Percentiles rank a stretch among this genome's conserved stretches.
Conservation (phyloP, 1,140 invertebrate genomes). For the Drosophila virilis region DNA sequence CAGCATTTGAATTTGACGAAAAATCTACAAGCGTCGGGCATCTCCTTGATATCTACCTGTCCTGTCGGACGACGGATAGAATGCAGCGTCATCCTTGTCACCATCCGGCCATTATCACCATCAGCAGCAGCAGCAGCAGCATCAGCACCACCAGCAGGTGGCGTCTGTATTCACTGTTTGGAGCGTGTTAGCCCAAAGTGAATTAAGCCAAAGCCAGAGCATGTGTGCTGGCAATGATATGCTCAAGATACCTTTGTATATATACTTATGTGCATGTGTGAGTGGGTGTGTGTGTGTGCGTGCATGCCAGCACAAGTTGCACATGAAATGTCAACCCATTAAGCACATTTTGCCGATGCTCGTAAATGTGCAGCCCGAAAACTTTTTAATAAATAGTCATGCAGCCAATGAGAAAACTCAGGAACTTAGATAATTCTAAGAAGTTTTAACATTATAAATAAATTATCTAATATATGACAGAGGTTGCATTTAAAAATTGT, state of each 20-base stretch:
- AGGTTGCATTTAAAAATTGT: too few relatives aligned
- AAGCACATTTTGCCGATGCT: slow-evolving; percentile 53
- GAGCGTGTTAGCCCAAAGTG: slow-evolving; percentile 25
- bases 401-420: slow-evolving; percentile 8
- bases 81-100: slow-evolving; percentile 38
- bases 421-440: too few relatives aligned
- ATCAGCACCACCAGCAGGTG: not conserved
- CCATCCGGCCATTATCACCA: slow-evolving; percentile 42
- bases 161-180: slow-evolving; percentile 1
- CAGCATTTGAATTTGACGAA: slow-evolving; percentile 64
- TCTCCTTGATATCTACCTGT: slow-evolving; percentile 4
- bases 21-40: slow-evolving; percentile 28
- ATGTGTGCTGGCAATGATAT: slow-evolving; percentile 34
- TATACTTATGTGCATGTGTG: slow-evolving; percentile 4
- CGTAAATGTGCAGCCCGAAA: not conserved
- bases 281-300: not conserved
- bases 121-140: slow-evolving; percentile 2
- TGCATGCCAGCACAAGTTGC: slow-evolving; percentile 37
- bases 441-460: too few relatives aligned
- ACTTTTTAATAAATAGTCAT: slow-evolving; percentile 3
- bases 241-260: slow-evolving; percentile 32
- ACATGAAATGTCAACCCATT: slow-evolving; percentile 75
- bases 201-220: slow-evolving; percentile 38
- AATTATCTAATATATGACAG: too few relatives aligned
- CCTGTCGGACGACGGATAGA: slow-evolving; percentile 1